Evolutionary conservation across 1,140 invertebrate species (phyloP), one percentile per base, ranked within the genome.

Genomic region (Drosophila equinoxialis): DNA sequence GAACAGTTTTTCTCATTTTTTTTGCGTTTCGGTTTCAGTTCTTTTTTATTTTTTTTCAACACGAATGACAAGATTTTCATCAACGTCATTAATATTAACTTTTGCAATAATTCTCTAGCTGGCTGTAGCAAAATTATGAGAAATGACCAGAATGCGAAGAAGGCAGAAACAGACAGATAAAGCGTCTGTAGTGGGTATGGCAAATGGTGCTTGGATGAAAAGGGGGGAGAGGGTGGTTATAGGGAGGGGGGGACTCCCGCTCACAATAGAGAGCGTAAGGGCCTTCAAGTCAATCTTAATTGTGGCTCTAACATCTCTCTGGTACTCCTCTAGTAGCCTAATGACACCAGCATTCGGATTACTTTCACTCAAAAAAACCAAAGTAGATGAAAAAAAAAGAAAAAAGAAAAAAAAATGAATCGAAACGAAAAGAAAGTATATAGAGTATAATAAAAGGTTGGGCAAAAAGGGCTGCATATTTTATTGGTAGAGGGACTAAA

Each of bases 61-160:
- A 82, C 80, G 80, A 89, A 87, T 87, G 84, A 87, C 84, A 89
- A 87, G 86, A 90, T 90, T 90, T 90, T 90, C 86, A 90, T 90
- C 86, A 90, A 90, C 87, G 86, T 90, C 86, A 86, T 90, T 90
- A 90, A 90, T 90, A 90, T 90, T 90, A 90, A 90, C 86, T 90
- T 90, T 90, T 81, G 84, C 74, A 87, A 87, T 87, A 87, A 87
- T 87, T 87, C 84, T 87, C 80, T 68, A 14, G 57, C 35, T 51
- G 68, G 78, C 83, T 87, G 60, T 72, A 74, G 64, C 45, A 90
- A 90, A 87, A 90, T 90, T 90, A 90, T 90, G 86, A 90, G 85
- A 86, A 86, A 90, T 90, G 87, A 86, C 82, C 79, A 48, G 45
- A 51, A 51, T 20, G 17, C 17, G 45, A 17, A 23, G 17, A 10